Evolutionary conservation across 2,113 vertebrate species (phyloP).

Genomic region (Antidorcas marsupialis): DNA sequence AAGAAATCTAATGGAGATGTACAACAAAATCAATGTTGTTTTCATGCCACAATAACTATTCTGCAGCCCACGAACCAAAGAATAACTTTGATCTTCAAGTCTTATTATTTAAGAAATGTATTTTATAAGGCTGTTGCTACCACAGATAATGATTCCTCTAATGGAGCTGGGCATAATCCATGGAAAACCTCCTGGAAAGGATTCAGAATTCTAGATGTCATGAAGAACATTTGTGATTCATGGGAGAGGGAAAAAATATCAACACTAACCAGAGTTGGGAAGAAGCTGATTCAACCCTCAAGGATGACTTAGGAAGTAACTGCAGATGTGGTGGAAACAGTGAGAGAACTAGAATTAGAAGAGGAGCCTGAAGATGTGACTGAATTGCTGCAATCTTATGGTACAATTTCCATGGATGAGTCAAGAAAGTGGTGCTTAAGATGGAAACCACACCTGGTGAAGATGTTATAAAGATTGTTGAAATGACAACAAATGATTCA

Average conservation of each 20-base stretch:
- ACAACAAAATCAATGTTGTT: not conserved
- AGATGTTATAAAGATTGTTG: not conserved
- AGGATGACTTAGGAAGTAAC: not conserved
- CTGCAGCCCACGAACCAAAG: not conserved
- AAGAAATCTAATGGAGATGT: not conserved
- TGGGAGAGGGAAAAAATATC: not conserved
- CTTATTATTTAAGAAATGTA: not conserved
- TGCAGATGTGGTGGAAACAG: not conserved
- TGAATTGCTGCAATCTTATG: not conserved
- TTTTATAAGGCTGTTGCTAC: not conserved
- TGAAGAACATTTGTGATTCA: not conserved
- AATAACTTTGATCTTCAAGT: not conserved
- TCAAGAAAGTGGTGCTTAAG: not conserved
- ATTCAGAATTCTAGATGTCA: not conserved
- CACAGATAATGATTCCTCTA: not conserved
- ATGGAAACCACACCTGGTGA: not conserved
- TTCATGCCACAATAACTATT: not conserved
- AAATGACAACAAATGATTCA: not conserved
- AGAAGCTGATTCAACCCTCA: not conserved
- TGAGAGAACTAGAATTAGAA: not conserved
- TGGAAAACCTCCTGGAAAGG: not conserved
- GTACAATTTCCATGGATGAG: not conserved
- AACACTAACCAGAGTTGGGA: not conserved
- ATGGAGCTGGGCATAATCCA: not conserved
- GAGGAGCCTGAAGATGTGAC: not conserved